phyloP scores from a whole-genome alignment of 1,140 invertebrate species.

The Xylocopa sonorina region DNA sequence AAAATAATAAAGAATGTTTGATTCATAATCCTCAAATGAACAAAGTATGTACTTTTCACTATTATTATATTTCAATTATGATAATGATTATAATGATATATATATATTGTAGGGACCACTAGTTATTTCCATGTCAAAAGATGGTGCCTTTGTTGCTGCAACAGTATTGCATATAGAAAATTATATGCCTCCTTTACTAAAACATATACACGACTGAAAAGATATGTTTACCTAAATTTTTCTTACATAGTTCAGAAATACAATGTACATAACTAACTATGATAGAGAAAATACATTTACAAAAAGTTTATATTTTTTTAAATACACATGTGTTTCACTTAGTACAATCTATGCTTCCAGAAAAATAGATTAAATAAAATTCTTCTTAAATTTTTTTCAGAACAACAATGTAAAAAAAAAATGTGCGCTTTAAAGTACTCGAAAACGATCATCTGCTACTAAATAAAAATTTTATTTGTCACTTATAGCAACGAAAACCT shows the following conservation, averaged over 20 bases:
- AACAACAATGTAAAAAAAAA: not conserved
- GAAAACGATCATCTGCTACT: not conserved
- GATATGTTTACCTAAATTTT: slow-evolving; percentile 25
- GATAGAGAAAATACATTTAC: slow-evolving; percentile 21
- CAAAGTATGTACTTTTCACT: slow-evolving; percentile 57
- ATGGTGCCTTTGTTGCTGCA: slow-evolving; percentile 62
- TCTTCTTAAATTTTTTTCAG: not conserved
- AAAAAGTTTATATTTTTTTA: slow-evolving; percentile 16
- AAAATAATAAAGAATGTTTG: slow-evolving; percentile 65
- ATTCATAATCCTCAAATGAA: slow-evolving; percentile 71
- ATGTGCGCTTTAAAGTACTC: not conserved
- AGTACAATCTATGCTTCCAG: not conserved
- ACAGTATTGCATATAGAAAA: slow-evolving; percentile 62
- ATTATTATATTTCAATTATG: not conserved
- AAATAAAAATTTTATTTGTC: not conserved
- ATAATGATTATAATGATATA: not conserved
- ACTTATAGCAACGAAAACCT: not conserved
- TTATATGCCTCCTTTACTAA: slow-evolving; percentile 65
- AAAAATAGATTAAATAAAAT: not conserved
- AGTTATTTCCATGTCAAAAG: slow-evolving; percentile 65
- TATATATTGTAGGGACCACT: slow-evolving; percentile 65
- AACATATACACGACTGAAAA: slow-evolving; percentile 52
- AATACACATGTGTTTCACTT: slow-evolving; percentile 11
- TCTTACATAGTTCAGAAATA: slow-evolving; percentile 6
- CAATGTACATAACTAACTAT: slow-evolving; percentile 29